phyloP scores from a whole-genome alignment of 53 echinoderm and acorn worm genomes.

The Hippasteria phrygiana region DNA sequence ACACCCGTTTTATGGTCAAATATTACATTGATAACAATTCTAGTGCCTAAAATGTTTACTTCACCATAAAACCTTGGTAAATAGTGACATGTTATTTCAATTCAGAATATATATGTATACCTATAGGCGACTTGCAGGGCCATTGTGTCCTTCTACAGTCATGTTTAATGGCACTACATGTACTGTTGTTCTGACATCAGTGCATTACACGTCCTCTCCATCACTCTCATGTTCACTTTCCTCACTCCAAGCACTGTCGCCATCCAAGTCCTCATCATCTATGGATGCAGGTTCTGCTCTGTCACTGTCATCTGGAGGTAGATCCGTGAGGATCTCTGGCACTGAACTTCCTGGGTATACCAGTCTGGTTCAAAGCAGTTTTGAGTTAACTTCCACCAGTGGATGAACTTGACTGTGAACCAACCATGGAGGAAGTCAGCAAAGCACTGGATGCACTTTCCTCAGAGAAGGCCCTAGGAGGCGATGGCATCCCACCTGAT shows the following conservation, averaged over 20 bases:
- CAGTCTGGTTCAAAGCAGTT: too few relatives aligned
- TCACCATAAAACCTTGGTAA: neutral
- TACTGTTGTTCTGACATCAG: neutral
- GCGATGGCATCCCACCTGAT: too few relatives aligned
- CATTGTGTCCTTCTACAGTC: slow-evolving; percentile 6
- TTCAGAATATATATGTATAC: neutral
- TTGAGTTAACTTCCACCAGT: too few relatives aligned
- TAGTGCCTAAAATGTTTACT: slow-evolving; percentile 11
- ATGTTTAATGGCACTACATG: neutral
- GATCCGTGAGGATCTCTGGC: neutral
- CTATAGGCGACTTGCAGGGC: slow-evolving; percentile 13
- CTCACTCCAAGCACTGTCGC: slow-evolving; percentile 2
- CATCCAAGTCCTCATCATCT: slow-evolving; percentile 26
- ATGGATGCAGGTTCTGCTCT: neutral
- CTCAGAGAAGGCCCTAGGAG: too few relatives aligned
- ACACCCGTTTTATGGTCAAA: too few relatives aligned
- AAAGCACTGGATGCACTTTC: too few relatives aligned
- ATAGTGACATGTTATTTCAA: neutral
- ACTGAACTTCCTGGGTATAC: too few relatives aligned
- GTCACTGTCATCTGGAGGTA: slow-evolving; percentile 24
- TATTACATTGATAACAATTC: too few relatives aligned
- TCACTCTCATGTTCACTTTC: slow-evolving; percentile 36
- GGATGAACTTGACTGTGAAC: too few relatives aligned
- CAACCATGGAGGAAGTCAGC: too few relatives aligned
- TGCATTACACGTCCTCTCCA: neutral